Percentiles rank a stretch among this genome's conserved stretches.
Evolutionary conservation across 2,888 invertebrate species (phyloP).

Genomic region (Orthosia gothica): DNA sequence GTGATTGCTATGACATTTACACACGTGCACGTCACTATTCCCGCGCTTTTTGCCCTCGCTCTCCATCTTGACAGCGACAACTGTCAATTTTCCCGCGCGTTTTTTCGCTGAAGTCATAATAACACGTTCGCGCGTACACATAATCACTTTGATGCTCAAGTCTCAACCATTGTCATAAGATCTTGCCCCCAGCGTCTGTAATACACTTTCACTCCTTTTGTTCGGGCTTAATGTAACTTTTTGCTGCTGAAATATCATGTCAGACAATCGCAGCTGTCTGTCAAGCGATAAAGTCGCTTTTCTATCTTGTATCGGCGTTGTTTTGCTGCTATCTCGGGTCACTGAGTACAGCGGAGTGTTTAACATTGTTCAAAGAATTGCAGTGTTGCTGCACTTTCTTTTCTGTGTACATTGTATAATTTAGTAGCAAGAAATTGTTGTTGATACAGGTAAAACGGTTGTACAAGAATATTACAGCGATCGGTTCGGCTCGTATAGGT

Average conservation of each 20-base stretch:
- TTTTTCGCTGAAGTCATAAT: conserved; percentile 68
- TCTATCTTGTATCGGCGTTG: conserved; percentile 79
- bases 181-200: conserved; percentile 62
- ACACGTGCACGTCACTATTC: conserved; percentile 43
- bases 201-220: conserved; percentile 87
- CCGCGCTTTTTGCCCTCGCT: conserved; percentile 54
- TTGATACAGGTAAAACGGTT: conserved; percentile 42
- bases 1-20: conserved; percentile 52
- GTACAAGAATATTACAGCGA: conserved; percentile 21
- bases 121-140: conserved; percentile 67
- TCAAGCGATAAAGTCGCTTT: conserved; percentile 80
- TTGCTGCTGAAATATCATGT: conserved; percentile 81
- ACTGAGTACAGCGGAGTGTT: conserved; percentile 71
- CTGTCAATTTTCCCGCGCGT: conserved; percentile 53
- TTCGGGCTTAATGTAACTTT: conserved; percentile 81
- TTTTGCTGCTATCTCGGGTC: conserved; percentile 73
- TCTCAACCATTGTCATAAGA: conserved; percentile 71
- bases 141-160: conserved; percentile 68
- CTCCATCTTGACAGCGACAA: conserved; percentile 43
- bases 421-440: conserved; percentile 38
- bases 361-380: conserved; percentile 68
- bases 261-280: conserved; percentile 78
- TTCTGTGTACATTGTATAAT: conserved; percentile 38
- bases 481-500: not conserved
- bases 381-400: conserved; percentile 51